Evolutionary conservation across 2,888 invertebrate species (phyloP).

Genomic region (Spodoptera exigua): DNA sequence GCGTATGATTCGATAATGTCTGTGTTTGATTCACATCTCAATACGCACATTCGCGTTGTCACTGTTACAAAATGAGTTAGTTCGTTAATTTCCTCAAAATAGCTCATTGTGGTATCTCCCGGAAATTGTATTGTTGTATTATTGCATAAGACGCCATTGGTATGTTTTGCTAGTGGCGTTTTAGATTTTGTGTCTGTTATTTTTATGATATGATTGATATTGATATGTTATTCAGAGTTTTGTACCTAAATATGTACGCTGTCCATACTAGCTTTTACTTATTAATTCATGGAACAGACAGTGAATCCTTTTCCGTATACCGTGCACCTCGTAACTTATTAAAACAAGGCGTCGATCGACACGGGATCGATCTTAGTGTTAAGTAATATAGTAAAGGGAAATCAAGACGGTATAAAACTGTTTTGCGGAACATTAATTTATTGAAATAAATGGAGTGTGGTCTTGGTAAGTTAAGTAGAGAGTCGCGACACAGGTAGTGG

Average conservation of each 20-base stretch:
- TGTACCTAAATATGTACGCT: too few species aligned
- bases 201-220: too few species aligned
- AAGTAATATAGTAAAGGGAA: too few species aligned
- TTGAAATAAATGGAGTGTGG: constrained; percentile 42
- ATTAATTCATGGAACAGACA: too few species aligned
- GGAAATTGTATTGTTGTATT: background rate
- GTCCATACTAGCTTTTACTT: too few species aligned
- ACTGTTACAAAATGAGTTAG: constrained; percentile 6
- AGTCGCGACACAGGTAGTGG: constrained; percentile 57
- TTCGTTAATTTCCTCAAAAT: background rate
- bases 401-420: too few species aligned
- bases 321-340: too few species aligned
- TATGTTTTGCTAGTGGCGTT: background rate
- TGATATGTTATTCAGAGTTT: too few species aligned
- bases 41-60: constrained; percentile 30
- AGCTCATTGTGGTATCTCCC: background rate
- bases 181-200: too few species aligned
- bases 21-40: constrained; percentile 46
- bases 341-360: too few species aligned
- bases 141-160: background rate
- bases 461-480: constrained; percentile 30
- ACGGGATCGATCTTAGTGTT: too few species aligned
- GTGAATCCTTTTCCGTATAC: too few species aligned
- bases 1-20: constrained; percentile 70
- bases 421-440: constrained; percentile 2